Percentiles rank a stretch among this genome's conserved stretches.
Evolutionary conservation across 2,113 vertebrate species (phyloP).

Genomic region (Crotalus horridus): DNA sequence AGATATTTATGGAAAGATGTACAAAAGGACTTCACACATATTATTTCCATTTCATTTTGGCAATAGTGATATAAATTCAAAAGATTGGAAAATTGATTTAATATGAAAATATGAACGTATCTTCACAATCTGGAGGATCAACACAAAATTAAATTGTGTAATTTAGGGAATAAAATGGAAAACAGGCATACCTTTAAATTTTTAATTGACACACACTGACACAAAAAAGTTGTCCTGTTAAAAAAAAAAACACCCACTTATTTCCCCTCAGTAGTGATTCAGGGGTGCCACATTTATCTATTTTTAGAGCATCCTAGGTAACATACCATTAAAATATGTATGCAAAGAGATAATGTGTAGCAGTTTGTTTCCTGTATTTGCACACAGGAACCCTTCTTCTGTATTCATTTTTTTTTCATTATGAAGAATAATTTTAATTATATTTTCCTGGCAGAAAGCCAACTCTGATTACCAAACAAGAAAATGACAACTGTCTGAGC

Average conservation of each 20-base stretch:
- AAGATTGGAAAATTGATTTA: not conserved
- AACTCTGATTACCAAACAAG: constrained; percentile 27
- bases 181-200: constrained; percentile 17
- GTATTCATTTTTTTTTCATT: constrained; percentile 60
- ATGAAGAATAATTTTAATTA: constrained; percentile 66
- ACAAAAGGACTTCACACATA: not conserved
- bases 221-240: constrained; percentile 18
- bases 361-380: constrained; percentile 60
- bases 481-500: constrained; percentile 63
- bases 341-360: constrained; percentile 50
- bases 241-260: constrained; percentile 21
- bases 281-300: constrained; percentile 40
- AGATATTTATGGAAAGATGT: not conserved
- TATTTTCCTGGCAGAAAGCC: constrained; percentile 58
- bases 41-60: not conserved
- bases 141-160: constrained; percentile 18
- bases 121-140: constrained; percentile 25
- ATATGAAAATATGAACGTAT: not conserved
- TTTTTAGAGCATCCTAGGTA: constrained; percentile 42
- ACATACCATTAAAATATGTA: constrained; percentile 23
- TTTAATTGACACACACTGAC: constrained; percentile 40
- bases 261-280: not conserved
- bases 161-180: constrained; percentile 22
- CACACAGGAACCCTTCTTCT: constrained; percentile 61
- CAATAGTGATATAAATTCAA: not conserved